Conservation (phyloP, 2,888 invertebrate genomes). For the Meandrusa payeni region DNA sequence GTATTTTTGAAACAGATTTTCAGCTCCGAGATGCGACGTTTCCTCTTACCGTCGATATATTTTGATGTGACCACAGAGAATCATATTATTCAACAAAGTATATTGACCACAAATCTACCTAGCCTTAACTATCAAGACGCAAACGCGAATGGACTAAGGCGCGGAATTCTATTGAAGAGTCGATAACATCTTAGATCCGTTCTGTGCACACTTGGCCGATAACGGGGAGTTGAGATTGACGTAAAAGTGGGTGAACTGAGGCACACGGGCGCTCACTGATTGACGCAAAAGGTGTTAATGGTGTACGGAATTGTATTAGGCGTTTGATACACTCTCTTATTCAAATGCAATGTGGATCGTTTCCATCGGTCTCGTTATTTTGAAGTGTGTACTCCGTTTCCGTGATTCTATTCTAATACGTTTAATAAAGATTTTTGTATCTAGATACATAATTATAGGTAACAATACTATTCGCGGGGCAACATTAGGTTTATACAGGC, state of each 20-base stretch:
- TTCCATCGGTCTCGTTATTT: constrained; percentile 2
- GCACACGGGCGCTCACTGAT: constrained; percentile 42
- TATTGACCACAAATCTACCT: neutral
- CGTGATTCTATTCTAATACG: too few relatives aligned
- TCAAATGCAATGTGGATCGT: constrained; percentile 14
- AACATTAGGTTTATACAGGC: too few relatives aligned
- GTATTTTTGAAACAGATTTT: too few relatives aligned
- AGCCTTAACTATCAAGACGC: constrained; percentile 9
- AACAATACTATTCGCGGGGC: too few relatives aligned
- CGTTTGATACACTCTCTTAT: constrained; percentile 2
- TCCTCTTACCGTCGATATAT: too few relatives aligned
- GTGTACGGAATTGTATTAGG: constrained; percentile 30
- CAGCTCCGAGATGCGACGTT: too few relatives aligned
- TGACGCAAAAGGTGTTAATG: constrained; percentile 55
- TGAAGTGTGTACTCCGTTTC: too few relatives aligned
- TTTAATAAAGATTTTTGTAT: too few relatives aligned
- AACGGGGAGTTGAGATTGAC: constrained; percentile 44
- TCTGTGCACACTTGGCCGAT: constrained; percentile 27
- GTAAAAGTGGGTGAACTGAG: constrained; percentile 46
- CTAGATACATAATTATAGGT: too few relatives aligned
- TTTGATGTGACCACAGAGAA: too few relatives aligned
- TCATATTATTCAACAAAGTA: neutral
- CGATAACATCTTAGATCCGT: constrained; percentile 31
- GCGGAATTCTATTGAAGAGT: constrained; percentile 31
- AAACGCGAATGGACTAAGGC: constrained; percentile 8